Base-by-base conservation (phyloP, 2,113 vertebrate species). In the Ploceus nigricollis region DNA sequence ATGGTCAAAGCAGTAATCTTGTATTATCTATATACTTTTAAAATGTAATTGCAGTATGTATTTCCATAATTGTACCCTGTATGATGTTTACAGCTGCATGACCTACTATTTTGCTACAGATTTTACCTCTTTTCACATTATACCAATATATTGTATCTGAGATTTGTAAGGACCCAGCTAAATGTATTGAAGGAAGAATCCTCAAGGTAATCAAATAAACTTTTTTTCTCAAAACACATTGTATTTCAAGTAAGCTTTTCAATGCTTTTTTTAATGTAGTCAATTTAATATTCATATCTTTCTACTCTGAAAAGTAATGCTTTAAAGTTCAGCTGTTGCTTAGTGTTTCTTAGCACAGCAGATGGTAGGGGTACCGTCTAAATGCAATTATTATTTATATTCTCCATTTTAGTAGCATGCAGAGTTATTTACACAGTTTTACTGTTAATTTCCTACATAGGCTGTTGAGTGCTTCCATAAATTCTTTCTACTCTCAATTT, bases 41-140 rank as follows among this genome's bases (percentile, higher is more conserved):
- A 57, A 33, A 39, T 8, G 12, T 30, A 57, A 47, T 73, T 57
- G 23, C 13, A 72, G n/a, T 50, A 20, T 23, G 7, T 15, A 15
- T 87, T 83, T 92, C 42, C 70, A 9, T 69, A 66, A 57, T 13
- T 65, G 31, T 72, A 39, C 3, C 6, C 25, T 63, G 45, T 73
- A 35, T 73, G n/a, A n/a, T 24, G 24, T 83, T 89, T 88, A 37
- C 70, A 35, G 44, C 40, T 80, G 37, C 23, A 54, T 51, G 19
- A 56, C 15, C 18, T 83, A 63, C 19, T 86, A 3, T 91, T 78
- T 96, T 30, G 44, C 96, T 94, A 14, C 97, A 99, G 99, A 94
- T 98, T 80, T 98, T 99, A 90, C 99, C 99, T 37, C 57, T 99
- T 23, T 95, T 99, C 64, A 96, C 98, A 21, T 96, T 99, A 61